These are phyloP conservation scores for Aleiodes leptofemur DNA, from an alignment of 2,888 invertebrate genomes.

Conservation along the genomic window DNA sequence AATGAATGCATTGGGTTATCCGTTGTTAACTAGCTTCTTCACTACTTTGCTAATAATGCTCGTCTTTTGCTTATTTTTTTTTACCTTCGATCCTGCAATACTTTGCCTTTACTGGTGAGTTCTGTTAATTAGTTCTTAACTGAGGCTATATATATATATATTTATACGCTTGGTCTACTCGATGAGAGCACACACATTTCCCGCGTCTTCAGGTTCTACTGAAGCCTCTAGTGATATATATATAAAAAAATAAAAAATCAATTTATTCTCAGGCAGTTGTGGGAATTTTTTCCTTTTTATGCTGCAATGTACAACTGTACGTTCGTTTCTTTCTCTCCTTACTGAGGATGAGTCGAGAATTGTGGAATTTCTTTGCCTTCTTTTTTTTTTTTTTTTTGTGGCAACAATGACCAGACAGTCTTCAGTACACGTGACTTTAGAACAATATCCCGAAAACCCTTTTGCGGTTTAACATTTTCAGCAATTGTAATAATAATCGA, in stretches of 20 bases:
- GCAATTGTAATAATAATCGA: conserved; percentile 22
- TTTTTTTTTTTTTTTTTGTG: neutral
- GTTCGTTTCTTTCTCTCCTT: neutral
- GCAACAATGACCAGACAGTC: conserved; percentile 27
- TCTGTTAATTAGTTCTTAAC: conserved; percentile 65
- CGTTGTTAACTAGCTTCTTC: conserved; percentile 23
- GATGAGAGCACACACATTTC: conserved; percentile 23
- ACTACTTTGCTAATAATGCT: conserved; percentile 64
- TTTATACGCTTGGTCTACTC: neutral
- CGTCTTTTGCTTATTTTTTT: conserved; percentile 37
- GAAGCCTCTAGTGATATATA: too few species aligned
- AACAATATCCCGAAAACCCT: conserved; percentile 10
- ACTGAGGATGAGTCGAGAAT: too few species aligned
- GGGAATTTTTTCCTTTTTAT: neutral
- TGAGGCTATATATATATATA: conserved; percentile 25
- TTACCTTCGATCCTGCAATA: conserved; percentile 58
- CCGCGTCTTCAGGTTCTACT: conserved; percentile 18
- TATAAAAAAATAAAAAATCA: neutral
- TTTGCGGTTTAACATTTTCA: neutral
- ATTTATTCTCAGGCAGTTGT: conserved; percentile 26
- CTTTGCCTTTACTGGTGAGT: conserved; percentile 41
- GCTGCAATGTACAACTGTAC: neutral
- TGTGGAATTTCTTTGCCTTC: too few species aligned
- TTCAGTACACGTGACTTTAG: conserved; percentile 21
- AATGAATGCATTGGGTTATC: conserved; percentile 11